Percentiles rank a stretch among this genome's conserved stretches.
Conservation (phyloP, 2,797 vertebrate species). For the Petrocephalus sullivani region DNA sequence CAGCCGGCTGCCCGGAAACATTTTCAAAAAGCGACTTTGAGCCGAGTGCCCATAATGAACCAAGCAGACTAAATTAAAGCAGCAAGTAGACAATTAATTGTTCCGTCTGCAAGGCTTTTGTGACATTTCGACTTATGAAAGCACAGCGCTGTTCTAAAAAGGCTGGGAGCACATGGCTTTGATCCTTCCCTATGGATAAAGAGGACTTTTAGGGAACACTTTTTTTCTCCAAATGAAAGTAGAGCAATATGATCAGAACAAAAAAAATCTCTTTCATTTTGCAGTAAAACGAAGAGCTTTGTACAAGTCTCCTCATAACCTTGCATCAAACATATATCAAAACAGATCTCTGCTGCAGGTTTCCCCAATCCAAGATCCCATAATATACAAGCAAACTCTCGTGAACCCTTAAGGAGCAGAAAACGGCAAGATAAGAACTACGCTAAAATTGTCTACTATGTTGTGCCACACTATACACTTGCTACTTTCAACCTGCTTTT, state of each 20-base stretch:
- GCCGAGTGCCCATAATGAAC: neutral
- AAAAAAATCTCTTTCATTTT: neutral
- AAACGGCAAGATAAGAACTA: neutral
- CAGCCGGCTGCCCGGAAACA: neutral
- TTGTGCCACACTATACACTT: neutral
- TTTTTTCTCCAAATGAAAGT: neutral
- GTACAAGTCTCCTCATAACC: neutral
- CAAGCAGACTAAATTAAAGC: too few species aligned
- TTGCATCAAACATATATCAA: neutral
- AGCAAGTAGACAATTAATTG: neutral
- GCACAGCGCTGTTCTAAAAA: neutral
- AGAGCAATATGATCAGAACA: neutral
- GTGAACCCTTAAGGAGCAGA: neutral
- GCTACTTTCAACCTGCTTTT: neutral
- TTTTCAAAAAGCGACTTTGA: neutral
- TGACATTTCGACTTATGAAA: neutral
- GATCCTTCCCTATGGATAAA: neutral
- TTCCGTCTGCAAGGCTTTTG: neutral
- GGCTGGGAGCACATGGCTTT: neutral
- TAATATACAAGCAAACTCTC: neutral
- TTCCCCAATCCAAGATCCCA: neutral
- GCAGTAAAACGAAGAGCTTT: neutral
- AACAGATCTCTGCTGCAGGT: neutral
- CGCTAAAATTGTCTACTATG: neutral
- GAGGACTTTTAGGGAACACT: neutral